Percentiles rank a stretch among this genome's conserved stretches.
phyloP scores from a whole-genome alignment of 1,140 invertebrate genomes.

The Ladona fulva region DNA sequence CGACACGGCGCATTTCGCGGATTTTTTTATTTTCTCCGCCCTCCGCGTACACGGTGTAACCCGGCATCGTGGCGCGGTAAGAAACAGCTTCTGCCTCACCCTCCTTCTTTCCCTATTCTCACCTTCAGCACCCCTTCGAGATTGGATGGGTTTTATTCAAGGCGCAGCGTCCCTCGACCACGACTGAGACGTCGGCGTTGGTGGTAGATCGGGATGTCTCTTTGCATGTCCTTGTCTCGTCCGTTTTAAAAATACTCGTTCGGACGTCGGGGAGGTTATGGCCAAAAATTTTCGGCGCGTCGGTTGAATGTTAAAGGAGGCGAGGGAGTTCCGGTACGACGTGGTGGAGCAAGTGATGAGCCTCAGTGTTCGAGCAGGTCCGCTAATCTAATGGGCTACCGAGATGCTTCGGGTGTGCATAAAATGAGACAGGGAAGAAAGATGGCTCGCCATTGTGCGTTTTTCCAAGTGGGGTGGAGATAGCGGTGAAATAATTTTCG shows the following conservation, averaged over 20 bases:
- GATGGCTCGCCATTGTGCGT: no score
- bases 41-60: not conserved
- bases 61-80: not conserved
- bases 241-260: constrained; percentile 7
- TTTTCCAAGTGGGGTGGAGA: no score
- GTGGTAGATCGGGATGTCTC: not conserved
- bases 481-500: no score
- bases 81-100: not conserved
- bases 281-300: not conserved
- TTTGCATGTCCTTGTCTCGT: not conserved
- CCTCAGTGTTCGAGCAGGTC: no score
- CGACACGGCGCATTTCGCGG: not conserved
- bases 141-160: not conserved
- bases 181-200: not conserved
- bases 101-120: not conserved
- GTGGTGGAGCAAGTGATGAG: no score
- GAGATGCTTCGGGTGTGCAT: no score
- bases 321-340: not conserved
- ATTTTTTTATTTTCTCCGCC: not conserved
- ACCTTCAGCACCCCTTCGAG: not conserved
- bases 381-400: no score
- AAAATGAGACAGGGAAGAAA: no score
- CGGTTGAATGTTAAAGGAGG: not conserved
- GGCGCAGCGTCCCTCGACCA: not conserved
- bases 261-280: not conserved